Evolutionary conservation across 2,797 vertebrate genomes (phyloP).

Genomic region (Anguilla pacifica): DNA sequence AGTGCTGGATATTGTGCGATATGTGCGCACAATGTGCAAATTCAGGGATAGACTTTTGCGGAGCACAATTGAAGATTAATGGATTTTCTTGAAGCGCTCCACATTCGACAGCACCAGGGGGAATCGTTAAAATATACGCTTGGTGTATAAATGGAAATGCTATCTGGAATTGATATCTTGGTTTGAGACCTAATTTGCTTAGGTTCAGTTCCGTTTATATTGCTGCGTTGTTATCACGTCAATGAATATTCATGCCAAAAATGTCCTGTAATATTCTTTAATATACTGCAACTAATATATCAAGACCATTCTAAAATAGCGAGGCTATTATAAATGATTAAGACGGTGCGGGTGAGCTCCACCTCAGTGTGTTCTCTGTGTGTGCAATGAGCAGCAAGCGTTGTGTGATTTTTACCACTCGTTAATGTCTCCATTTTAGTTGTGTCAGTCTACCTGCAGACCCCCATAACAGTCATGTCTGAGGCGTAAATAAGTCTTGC

Average conservation of each 20-base stretch:
- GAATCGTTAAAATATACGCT: not conserved
- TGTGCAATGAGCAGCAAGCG: not conserved
- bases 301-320: not conserved
- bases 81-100: not conserved
- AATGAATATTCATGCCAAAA: not conserved
- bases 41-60: not conserved
- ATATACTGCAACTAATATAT: not conserved
- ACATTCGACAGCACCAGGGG: not conserved
- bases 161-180: not conserved
- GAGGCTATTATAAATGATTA: not conserved
- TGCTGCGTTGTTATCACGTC: not conserved
- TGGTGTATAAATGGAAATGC: not conserved
- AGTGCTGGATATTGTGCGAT: not conserved
- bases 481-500: not conserved
- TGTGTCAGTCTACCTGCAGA: not conserved
- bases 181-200: not conserved
- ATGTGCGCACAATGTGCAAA: not conserved
- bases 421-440: not conserved
- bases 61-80: not conserved
- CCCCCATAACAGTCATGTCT: no score
- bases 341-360: conserved; percentile 20
- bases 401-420: not conserved
- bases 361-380: conserved; percentile 35
- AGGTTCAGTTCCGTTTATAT: not conserved
- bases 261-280: not conserved